Evolutionary conservation across 2,113 vertebrate species (phyloP), one percentile per base, ranked within the genome.

Genomic region (Callipepla squamata): DNA sequence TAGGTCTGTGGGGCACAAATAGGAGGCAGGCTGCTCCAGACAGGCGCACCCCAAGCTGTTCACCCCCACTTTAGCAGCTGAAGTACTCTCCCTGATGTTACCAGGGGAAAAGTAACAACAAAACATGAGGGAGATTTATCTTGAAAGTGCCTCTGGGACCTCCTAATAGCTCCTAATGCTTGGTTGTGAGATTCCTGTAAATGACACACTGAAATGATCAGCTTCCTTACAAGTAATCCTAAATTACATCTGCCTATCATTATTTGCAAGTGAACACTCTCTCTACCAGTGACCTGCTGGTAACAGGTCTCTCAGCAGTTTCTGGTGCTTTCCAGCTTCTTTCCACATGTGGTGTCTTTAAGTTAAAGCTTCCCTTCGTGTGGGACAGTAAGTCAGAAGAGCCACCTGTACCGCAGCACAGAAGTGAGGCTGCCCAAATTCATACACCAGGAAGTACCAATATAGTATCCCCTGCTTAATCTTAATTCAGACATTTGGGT

Each of bases 191-290:
- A 32, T n/a, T 44, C 22, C 23, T 45, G 25, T 53, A 47, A 42
- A 45, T 47, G 26, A 48, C 34, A 16, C 53, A 20, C 7, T 1
- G 11, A 51, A 68, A 61, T n/a, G 0, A 51, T 12, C 34, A n/a
- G 2, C 13, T 69, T 80, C 58, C 75, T 76, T 62, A 44, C 30
- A 53, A 62, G 30, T 13, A 26, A n/a, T 44, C 36, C 61, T 47
- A 38, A 8, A 9, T 13, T 34, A 7, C 1, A 7, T 38, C 62
- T 68, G 13, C 19, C 38, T 34, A 0, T 6, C 1, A 0, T 42
- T 50, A 45, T 88, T 77, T 67, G 6, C 18, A 34, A 13, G 23
- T 55, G 14, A 78, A 22, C 44, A 11, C 21, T 18, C 82, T 34
- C 87, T 32, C 65, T 62, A 34, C 7, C 2, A 0, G 13, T n/a